A percentile compares a stretch with the other conserved stretches of the same genome.
Conservation (phyloP, 2,113 vertebrate genomes). For the Pholis gunnellus region DNA sequence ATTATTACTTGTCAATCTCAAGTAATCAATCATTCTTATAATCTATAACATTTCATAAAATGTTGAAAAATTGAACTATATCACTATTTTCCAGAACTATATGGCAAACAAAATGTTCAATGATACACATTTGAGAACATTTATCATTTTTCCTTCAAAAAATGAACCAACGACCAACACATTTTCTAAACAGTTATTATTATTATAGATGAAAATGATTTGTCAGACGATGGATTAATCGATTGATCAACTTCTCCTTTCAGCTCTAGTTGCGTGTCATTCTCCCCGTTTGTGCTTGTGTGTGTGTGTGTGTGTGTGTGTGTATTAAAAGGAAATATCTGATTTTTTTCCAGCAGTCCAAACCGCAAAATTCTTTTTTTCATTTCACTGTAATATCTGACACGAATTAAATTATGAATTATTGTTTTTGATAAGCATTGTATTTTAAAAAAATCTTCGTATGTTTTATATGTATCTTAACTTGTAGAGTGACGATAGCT, state of each 20-base stretch:
- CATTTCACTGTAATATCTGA: not conserved
- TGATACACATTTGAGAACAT: no score
- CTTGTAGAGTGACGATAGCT: not conserved
- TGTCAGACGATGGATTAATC: no score
- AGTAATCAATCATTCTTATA: no score
- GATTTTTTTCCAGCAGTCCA: not conserved
- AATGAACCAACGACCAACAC: no score
- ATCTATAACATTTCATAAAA: not conserved
- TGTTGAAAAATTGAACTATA: not conserved
- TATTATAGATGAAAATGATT: no score
- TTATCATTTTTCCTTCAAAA: no score
- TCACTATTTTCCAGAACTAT: not conserved
- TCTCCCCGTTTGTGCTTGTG: not conserved
- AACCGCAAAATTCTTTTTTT: not conserved
- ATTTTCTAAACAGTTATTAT: no score
- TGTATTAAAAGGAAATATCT: not conserved
- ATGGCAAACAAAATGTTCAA: no score
- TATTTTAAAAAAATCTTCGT: not conserved
- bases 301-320: no score
- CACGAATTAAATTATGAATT: not conserved
- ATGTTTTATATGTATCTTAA: not conserved
- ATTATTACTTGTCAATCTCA: no score
- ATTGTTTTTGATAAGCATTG: not conserved
- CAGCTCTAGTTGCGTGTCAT: not conserved
- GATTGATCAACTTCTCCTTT: no score